phyloP scores from a whole-genome alignment of 2,888 invertebrate species.

The Agrotis segetum region DNA sequence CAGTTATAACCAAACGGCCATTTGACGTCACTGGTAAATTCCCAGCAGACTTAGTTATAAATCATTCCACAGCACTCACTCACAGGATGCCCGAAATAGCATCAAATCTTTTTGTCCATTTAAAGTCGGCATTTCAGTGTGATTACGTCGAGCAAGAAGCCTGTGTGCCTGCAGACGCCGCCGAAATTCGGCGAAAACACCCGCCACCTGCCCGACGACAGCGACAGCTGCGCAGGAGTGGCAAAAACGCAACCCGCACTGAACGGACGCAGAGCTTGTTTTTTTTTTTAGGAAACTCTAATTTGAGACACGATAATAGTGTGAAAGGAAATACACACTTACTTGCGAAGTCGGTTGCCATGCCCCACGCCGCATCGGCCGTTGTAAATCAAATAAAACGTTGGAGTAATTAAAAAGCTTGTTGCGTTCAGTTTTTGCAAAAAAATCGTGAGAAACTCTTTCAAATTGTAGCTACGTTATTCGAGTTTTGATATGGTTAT shows the following conservation, averaged over 20 bases:
- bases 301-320: constrained; percentile 45
- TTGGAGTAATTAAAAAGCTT: constrained; percentile 32
- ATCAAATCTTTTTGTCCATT: constrained; percentile 50
- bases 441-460: constrained; percentile 1
- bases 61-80: constrained; percentile 38
- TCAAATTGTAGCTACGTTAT: background rate
- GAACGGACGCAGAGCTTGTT: constrained; percentile 62
- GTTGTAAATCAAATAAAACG: constrained; percentile 31
- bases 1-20: background rate
- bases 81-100: constrained; percentile 48
- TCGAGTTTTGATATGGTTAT: constrained; percentile 3
- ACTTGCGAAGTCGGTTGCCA: constrained; percentile 40
- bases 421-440: background rate
- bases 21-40: constrained; percentile 29
- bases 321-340: constrained; percentile 48
- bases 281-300: constrained; percentile 54
- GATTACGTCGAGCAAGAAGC: constrained; percentile 48
- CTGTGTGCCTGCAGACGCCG: constrained; percentile 47
- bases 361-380: constrained; percentile 16
- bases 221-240: constrained; percentile 66
- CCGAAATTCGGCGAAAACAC: constrained; percentile 74
- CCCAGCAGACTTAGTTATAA: constrained; percentile 21
- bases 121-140: constrained; percentile 49
- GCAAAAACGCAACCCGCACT: constrained; percentile 62
- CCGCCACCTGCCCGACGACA: constrained; percentile 77